Evolutionary conservation across 2,888 invertebrate species (phyloP).

Genomic region (Alloscopus bannaensis): DNA sequence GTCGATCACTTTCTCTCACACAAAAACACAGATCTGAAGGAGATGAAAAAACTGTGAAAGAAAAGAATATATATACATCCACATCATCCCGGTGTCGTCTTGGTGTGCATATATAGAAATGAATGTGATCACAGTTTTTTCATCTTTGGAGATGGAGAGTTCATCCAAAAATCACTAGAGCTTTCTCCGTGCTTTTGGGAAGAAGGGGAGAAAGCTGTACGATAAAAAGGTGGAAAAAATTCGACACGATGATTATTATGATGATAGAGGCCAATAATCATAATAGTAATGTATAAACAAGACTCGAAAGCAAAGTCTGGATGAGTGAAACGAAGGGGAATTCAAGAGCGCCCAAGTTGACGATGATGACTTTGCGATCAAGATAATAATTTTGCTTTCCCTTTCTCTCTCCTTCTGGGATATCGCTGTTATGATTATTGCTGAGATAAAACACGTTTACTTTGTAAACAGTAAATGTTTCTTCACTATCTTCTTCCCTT

Average conservation of each 20-base stretch:
- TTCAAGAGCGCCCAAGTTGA: slow-evolving; percentile 7
- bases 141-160: too few species aligned
- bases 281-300: background rate
- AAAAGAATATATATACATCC: background rate
- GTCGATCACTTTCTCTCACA: too few species aligned
- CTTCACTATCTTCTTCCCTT: too few species aligned
- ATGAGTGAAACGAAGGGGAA: slow-evolving; percentile 1
- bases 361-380: slow-evolving; percentile 20
- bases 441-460: background rate
- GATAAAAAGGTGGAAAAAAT: slow-evolving; percentile 4
- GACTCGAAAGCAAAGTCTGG: background rate
- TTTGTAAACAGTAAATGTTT: slow-evolving; percentile 1
- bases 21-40: too few species aligned
- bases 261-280: slow-evolving; percentile 20
- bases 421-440: too few species aligned
- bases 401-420: background rate
- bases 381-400: slow-evolving; percentile 38
- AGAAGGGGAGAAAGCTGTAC: background rate
- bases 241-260: slow-evolving; percentile 13
- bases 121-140: too few species aligned
- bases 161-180: too few species aligned
- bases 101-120: background rate
- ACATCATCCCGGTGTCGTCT: too few species aligned
- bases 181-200: too few species aligned
- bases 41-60: too few species aligned